Percentiles rank a stretch among this genome's conserved stretches.
Conservation (phyloP, 2,888 invertebrate genomes). For the Eucriotettix oculatus region DNA sequence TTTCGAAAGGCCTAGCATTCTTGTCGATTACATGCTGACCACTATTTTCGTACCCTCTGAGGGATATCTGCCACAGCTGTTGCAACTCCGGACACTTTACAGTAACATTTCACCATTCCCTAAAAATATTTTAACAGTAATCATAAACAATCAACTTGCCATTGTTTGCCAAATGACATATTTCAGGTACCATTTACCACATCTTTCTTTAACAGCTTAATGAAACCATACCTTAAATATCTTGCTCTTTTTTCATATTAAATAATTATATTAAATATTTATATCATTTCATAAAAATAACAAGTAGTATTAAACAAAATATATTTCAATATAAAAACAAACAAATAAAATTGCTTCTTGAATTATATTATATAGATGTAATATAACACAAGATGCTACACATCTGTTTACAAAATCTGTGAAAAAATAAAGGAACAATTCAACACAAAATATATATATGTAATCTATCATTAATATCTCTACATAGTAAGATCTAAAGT, state of each 20-base stretch:
- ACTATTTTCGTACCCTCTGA: background rate
- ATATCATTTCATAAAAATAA: conserved; percentile 11
- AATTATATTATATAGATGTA: conserved; percentile 14
- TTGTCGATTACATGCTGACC: too few species aligned
- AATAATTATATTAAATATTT: conserved; percentile 1
- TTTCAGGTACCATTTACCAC: conserved; percentile 11
- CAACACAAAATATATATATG: conserved; percentile 6
- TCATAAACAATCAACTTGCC: conserved; percentile 8
- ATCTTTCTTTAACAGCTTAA: conserved; percentile 3
- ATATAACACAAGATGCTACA: conserved; percentile 6
- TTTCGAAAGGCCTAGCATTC: too few species aligned
- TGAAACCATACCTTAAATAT: conserved; percentile 3
- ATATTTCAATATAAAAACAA: conserved; percentile 19
- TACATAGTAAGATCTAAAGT: conserved; percentile 13
- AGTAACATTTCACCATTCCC: background rate
- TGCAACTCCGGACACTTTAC: background rate
- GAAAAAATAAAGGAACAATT: conserved; percentile 16
- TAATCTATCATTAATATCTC: conserved; percentile 2
- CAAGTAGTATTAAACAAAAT: conserved; percentile 11
- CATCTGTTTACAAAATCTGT: conserved; percentile 15
- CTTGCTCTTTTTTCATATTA: background rate
- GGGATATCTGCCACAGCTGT: background rate
- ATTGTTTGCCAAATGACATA: conserved; percentile 7
- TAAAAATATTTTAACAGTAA: conserved; percentile 5
- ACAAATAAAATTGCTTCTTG: conserved; percentile 18